A percentile compares a stretch with the other conserved stretches of the same genome.
These are phyloP conservation scores for Sicus ferrugineus DNA, from an alignment of 2,888 invertebrate species.

Conservation along the genomic window DNA sequence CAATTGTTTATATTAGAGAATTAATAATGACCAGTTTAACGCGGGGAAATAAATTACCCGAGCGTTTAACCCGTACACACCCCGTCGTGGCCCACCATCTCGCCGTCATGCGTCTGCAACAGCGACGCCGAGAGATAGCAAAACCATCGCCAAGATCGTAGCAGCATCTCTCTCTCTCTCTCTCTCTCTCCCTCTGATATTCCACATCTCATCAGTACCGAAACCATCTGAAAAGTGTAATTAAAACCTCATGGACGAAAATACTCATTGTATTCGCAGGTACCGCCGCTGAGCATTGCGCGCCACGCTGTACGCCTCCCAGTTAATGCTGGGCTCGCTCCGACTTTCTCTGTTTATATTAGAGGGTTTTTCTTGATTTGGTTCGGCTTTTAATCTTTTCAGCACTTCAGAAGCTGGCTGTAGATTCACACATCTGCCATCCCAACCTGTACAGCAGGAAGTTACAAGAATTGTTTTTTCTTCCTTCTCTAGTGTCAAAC, in stretches of 20 bases:
- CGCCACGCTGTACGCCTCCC: no score
- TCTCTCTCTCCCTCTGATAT: no score
- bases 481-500: constrained; percentile 12
- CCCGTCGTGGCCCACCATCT: background rate
- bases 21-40: constrained; percentile 57
- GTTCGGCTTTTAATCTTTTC: background rate
- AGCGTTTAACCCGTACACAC: constrained; percentile 29
- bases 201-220: background rate
- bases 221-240: background rate
- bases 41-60: constrained; percentile 48
- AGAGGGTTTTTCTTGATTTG: background rate
- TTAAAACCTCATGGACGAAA: background rate
- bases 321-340: background rate
- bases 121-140: constrained; percentile 18
- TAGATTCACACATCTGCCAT: background rate
- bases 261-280: background rate
- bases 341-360: constrained; percentile 30
- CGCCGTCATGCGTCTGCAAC: background rate
- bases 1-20: constrained; percentile 43
- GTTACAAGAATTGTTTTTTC: background rate
- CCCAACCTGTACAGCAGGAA: background rate
- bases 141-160: no score
- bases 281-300: constrained; percentile 33
- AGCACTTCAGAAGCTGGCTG: background rate
- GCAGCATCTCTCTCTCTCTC: no score